Base-by-base conservation (phyloP, 2,797 vertebrate genomes). In the Diglossa cyanea region DNA sequence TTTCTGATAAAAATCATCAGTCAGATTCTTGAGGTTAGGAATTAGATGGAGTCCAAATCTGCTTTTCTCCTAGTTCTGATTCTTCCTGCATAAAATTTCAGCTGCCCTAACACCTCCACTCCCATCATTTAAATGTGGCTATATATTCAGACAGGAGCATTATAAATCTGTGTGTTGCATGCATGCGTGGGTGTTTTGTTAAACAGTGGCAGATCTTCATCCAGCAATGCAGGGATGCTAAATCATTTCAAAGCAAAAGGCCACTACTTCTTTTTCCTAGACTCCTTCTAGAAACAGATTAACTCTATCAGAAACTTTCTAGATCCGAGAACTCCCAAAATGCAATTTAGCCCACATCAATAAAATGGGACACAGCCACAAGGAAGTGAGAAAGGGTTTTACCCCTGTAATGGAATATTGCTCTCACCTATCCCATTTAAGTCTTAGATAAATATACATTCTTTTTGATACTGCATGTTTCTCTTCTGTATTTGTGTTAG, bases 171-270 rank as follows among this genome's bases (percentile, higher is more conserved):
- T 3, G 15, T 51, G 63, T 72, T 91, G 60, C 78, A 85, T 58
- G 48, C 30, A 53, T 57, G 71, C 45, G 92, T 91, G 85, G 75
- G 93, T 79, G 90, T 87, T 93, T 62, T 70, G 90, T 73, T 48
- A 79, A 89, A 67, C 28, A 37, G 62, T 82, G 67, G 75, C 85
- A 95, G 67, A 89, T 79, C 90, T 89, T 81, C 53, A 89, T 62
- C 67, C 60, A 72, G 71, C 51, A 70, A 89, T 76, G 62, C 24
- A 93, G 47, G 33, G 33, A 87, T 73, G 89, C 31, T 91, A 93
- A 79, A 85, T 31, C 4, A 54, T 89, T 93, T 60, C 60, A 89
- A 91, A 87, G 91, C 47, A 89, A 91, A 89, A 95, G 67, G 67
- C 50, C 63, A 47, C n/a, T 77, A 31, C 57, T 68, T 66, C 75